Evolutionary conservation across 1,140 invertebrate genomes (phyloP).

Genomic region (Drosophila subpulchrella): DNA sequence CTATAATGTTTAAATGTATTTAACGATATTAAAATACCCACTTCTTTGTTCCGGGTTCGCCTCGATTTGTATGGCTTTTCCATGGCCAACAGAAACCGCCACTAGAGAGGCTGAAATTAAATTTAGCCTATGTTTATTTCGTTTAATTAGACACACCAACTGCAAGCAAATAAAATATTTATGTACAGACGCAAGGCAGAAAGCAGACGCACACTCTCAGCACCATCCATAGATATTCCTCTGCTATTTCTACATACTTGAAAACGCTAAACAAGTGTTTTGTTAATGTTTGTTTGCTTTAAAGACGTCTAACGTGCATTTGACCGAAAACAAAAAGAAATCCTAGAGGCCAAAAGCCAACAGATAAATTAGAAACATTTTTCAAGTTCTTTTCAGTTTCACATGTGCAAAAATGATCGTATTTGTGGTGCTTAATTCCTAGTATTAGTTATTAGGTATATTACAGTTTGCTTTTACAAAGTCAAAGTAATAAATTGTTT

Average conservation of each 20-base stretch:
- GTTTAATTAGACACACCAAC: conserved; percentile 77
- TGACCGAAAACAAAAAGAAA: conserved; percentile 19
- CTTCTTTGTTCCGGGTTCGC: conserved; percentile 38
- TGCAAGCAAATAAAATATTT: conserved; percentile 80
- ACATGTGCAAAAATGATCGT: conserved; percentile 40
- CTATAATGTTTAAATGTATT: conserved; percentile 30
- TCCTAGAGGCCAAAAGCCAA: conserved; percentile 40
- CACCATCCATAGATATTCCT: conserved; percentile 20
- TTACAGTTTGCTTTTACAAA: conserved; percentile 2
- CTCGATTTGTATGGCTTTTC: conserved; percentile 20
- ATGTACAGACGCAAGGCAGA: conserved; percentile 56
- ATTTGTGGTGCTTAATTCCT: conserved; percentile 15
- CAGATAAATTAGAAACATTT: conserved; percentile 41
- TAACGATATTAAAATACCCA: conserved; percentile 10
- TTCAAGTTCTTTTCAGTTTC: conserved; percentile 56
- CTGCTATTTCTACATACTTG: conserved; percentile 70
- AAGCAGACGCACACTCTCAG: conserved; percentile 26
- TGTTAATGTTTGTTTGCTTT: conserved; percentile 80
- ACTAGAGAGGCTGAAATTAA: conserved; percentile 69
- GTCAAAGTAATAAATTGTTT: not conserved
- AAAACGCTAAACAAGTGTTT: conserved; percentile 81
- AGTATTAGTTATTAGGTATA: conserved; percentile 9
- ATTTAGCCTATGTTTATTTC: conserved; percentile 78
- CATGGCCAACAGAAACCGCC: conserved; percentile 52
- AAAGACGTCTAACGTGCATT: conserved; percentile 73